Evolutionary conservation across 2,797 vertebrate genomes (phyloP), one percentile per base, ranked within the genome.

Genomic region (Gallinago solitaria): DNA sequence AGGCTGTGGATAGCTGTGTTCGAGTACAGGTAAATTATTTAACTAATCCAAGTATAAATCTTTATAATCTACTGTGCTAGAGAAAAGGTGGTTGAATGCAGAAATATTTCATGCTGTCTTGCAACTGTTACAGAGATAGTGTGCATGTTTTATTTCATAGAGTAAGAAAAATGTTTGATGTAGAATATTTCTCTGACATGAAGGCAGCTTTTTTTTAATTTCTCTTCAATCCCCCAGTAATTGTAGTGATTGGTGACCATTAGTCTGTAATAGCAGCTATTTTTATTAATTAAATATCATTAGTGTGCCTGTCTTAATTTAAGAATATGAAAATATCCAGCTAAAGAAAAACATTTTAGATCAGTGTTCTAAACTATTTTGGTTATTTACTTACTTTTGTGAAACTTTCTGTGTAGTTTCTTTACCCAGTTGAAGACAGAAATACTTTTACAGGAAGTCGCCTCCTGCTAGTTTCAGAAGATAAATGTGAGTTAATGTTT

Each of bases 1-100:
- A 99, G 97, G 99, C 99, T 5, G 99, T 99, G 70, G 99, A 99
- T 96, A 99, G 98, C 97, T 98, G 96, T 88, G 98, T 99, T 97
- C 98, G 98, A 99, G 99, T 99, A 59, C 99, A 99, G 98, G 99
- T 99, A 98, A 87, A 89, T 68, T 63, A 75, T 83, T 81, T 65
- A 79, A 32, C 19, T 87, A 23, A 86, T 74, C 48, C 64, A 33
- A 80, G 63, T 33, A 60, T 16, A 92, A 81, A 4, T 8, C 30
- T 79, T 61, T 71, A n/a, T 32, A 51, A 54, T 82, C 11, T 24
- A 16, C 20, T 95, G 0, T 57, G 7, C 35, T 81, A 39, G 47
- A 56, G 17, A 67, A 65, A 79, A 63, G 63, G 12, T 41, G 18
- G 2, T 67, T 57, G 57, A 91, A 28, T 92, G 41, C 74, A 87